A percentile compares a stretch with the other conserved stretches of the same genome.
phyloP scores from a whole-genome alignment of 2,888 invertebrate genomes.

The Hirtodrosophila cameraria region DNA sequence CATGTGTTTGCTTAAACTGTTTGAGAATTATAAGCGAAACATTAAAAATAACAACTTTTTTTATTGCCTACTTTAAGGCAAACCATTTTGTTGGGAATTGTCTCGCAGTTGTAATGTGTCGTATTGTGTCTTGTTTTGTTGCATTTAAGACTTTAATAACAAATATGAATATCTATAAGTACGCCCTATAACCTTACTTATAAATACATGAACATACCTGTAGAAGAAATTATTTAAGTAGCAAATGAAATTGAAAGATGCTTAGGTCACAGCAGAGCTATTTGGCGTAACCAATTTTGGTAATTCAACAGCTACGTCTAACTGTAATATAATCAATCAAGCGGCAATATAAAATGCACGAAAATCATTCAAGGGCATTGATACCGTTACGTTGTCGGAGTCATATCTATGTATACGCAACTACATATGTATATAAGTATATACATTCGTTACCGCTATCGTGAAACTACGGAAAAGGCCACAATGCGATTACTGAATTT shows the following conservation, averaged over 20 bases:
- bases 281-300: conserved; percentile 27
- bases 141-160: no score
- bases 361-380: conserved; percentile 58
- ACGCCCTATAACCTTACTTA: no score
- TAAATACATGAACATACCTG: no score
- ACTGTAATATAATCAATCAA: conserved; percentile 76
- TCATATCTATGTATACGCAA: conserved; percentile 27
- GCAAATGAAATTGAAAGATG: background rate
- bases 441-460: conserved; percentile 6
- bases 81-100: no score
- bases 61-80: no score
- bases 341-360: conserved; percentile 71
- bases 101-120: no score
- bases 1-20: no score
- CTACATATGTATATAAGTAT: conserved; percentile 2
- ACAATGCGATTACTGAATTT: conserved; percentile 59
- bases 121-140: no score
- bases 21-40: no score
- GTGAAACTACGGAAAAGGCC: conserved; percentile 20
- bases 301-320: conserved; percentile 33
- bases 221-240: no score
- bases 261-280: conserved; percentile 36
- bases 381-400: conserved; percentile 57
- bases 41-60: no score
- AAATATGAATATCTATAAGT: no score